These are phyloP conservation scores for Porites cylindrica DNA, from an alignment of 92 coral and sea anemone species.

Conservation along the genomic window DNA sequence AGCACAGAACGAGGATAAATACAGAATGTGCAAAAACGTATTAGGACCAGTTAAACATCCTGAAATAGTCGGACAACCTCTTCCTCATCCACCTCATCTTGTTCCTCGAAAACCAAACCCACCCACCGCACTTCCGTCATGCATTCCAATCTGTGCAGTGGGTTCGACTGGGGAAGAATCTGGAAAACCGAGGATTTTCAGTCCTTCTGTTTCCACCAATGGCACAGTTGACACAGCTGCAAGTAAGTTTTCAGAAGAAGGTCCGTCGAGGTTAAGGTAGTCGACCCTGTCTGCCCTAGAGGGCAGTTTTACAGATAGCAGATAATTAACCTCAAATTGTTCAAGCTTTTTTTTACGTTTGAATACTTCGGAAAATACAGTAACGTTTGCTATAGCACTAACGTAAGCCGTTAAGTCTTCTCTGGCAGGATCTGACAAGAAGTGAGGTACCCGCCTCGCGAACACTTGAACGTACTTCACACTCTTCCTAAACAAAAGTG, in stretches of 20 bases:
- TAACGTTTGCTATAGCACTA: too few relatives aligned
- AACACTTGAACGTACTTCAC: too few relatives aligned
- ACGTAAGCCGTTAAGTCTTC: too few relatives aligned
- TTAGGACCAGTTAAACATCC: constrained; percentile 26
- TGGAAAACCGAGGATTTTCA: not conserved
- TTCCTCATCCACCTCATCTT: constrained; percentile 30
- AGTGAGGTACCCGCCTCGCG: too few relatives aligned
- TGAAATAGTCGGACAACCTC: constrained; percentile 53
- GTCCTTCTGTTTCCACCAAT: not conserved
- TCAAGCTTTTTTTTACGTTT: too few relatives aligned
- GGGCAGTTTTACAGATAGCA: too few relatives aligned
- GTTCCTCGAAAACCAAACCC: not conserved
- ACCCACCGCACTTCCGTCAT: constrained; percentile 1
- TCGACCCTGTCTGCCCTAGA: too few relatives aligned
- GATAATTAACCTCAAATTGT: too few relatives aligned
- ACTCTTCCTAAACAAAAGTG: too few relatives aligned
- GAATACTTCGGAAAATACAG: too few relatives aligned
- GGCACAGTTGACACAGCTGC: not conserved
- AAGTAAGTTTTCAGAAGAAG: not conserved
- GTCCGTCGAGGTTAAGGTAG: not conserved
- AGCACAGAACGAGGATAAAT: constrained; percentile 26
- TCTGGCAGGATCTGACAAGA: too few relatives aligned
- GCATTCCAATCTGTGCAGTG: constrained; percentile 27
- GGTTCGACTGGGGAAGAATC: not conserved
- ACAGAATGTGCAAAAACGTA: constrained; percentile 48